These are phyloP conservation scores for Brachyhypopomus gauderio DNA, from an alignment of 2,113 vertebrate genomes.

Conservation along the genomic window DNA sequence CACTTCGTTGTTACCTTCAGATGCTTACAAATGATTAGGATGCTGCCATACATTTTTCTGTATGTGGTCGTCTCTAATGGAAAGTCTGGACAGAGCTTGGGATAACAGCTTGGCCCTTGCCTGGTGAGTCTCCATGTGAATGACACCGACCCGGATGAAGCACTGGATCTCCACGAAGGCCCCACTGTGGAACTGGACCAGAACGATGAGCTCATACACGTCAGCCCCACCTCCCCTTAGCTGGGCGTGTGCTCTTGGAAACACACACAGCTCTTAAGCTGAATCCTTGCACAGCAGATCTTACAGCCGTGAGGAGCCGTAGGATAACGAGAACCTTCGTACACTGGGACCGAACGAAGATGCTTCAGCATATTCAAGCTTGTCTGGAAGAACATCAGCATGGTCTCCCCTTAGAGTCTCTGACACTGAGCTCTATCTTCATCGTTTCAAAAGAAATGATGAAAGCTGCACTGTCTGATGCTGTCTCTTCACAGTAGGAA, in stretches of 20 bases:
- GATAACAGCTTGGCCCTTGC: conserved; percentile 28
- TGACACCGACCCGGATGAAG: conserved; percentile 24
- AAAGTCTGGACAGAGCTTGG: conserved; percentile 24
- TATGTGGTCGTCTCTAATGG: conserved; percentile 36
- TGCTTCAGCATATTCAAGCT: background rate
- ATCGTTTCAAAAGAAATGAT: too few relatives aligned
- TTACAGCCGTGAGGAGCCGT: background rate
- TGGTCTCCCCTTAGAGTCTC: background rate
- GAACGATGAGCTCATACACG: conserved; percentile 42
- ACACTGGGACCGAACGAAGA: background rate
- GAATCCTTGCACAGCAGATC: background rate
- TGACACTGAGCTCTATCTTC: too few relatives aligned
- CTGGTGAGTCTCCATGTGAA: conserved; percentile 13
- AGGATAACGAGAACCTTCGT: background rate
- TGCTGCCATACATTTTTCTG: conserved; percentile 39
- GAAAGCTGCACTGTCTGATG: too few relatives aligned
- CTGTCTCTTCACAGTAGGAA: too few relatives aligned
- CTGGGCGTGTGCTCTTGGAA: conserved; percentile 32
- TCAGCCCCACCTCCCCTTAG: conserved; percentile 1
- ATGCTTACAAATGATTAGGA: conserved; percentile 16
- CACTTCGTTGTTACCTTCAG: conserved; percentile 1
- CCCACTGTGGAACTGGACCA: conserved; percentile 33
- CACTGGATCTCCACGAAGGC: conserved; percentile 17
- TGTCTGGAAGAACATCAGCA: background rate
- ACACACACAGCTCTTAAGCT: conserved; percentile 13